Conservation (phyloP, 2,113 vertebrate genomes). For the Daubentonia madagascariensis region DNA sequence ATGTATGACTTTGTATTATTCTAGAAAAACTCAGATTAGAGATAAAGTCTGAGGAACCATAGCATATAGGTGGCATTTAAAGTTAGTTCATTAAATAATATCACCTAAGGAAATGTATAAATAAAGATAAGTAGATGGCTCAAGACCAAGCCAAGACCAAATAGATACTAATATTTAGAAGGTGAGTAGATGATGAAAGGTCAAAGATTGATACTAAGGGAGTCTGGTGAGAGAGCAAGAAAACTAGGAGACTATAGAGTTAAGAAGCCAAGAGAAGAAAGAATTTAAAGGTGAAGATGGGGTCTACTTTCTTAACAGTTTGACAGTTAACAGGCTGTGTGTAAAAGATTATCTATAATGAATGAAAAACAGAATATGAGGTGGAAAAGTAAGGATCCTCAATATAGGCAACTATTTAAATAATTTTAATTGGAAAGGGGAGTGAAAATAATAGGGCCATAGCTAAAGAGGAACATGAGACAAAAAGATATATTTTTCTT, state of each 20-base stretch:
- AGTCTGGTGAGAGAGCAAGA: background rate
- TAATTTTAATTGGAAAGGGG: background rate
- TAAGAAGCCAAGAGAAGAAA: background rate
- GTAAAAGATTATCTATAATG: background rate
- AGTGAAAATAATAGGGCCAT: background rate
- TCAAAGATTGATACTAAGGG: background rate
- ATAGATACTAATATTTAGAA: background rate
- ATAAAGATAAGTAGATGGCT: background rate
- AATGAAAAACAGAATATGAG: background rate
- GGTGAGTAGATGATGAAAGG: background rate
- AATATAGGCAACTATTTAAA: background rate
- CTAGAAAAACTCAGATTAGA: background rate
- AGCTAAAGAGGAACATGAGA: background rate
- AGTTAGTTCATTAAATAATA: background rate
- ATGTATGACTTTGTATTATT: background rate
- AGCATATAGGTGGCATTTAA: background rate
- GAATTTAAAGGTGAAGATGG: background rate
- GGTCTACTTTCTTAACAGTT: background rate
- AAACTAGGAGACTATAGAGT: background rate
- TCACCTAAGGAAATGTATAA: background rate
- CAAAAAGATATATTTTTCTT: background rate
- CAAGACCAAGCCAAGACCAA: background rate
- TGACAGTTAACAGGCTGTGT: background rate
- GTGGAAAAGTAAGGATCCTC: background rate
- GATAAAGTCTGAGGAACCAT: background rate